Conservation (phyloP, 2,797 vertebrate species). For the Fistularia tabacaria region DNA sequence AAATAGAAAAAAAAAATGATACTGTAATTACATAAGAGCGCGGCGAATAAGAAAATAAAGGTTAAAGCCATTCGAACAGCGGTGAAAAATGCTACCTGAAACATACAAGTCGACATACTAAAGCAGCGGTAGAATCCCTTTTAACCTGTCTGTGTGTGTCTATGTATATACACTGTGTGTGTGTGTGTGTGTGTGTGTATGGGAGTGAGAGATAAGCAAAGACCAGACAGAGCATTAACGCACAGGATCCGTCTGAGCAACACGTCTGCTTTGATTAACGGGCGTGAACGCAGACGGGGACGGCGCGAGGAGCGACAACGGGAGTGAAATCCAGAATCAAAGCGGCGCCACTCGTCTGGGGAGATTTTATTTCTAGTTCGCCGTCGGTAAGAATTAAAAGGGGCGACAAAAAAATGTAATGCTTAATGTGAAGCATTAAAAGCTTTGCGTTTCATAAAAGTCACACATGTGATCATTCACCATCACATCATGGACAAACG, state of each 20-base stretch:
- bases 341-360: too few species aligned
- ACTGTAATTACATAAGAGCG: background rate
- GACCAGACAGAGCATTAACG: conserved; percentile 54
- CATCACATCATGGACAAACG: too few species aligned
- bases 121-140: background rate
- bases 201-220: conserved; percentile 31
- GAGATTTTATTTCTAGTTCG: too few species aligned
- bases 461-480: too few species aligned
- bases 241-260: conserved; percentile 48
- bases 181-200: conserved; percentile 4
- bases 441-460: too few species aligned
- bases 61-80: background rate
- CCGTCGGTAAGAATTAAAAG: too few species aligned
- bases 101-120: background rate
- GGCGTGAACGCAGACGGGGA: conserved; percentile 17
- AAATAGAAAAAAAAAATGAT: conserved; percentile 8
- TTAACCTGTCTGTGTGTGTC: background rate
- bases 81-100: conserved; percentile 1
- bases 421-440: too few species aligned
- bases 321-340: too few species aligned
- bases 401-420: too few species aligned
- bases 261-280: conserved; percentile 38
- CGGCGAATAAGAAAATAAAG: background rate
- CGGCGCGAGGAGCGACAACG: background rate
- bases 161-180: conserved; percentile 3